These are phyloP conservation scores for Polypedilum vanderplanki DNA, from an alignment of 1,140 invertebrate genomes.

Conservation along the genomic window DNA sequence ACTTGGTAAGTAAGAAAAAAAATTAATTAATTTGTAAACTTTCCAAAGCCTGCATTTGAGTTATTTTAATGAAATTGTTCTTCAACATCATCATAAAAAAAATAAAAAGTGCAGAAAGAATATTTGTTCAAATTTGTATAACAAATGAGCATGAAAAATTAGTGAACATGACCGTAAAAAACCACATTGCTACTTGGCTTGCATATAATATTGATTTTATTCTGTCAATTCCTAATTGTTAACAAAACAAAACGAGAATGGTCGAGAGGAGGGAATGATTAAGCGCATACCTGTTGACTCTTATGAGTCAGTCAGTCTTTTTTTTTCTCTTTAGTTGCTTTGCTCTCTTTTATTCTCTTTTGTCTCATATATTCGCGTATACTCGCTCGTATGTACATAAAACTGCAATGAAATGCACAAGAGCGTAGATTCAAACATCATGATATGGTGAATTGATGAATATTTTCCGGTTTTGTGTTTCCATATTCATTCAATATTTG, in stretches of 20 bases:
- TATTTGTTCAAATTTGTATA: not conserved
- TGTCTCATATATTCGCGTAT: not conserved
- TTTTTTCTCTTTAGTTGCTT: not conserved
- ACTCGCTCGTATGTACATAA: not conserved
- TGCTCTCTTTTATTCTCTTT: not conserved
- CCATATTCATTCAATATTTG: conserved; percentile 4
- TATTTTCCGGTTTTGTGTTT: conserved; percentile 24
- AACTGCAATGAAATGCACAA: conserved; percentile 5
- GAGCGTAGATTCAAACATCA: conserved; percentile 25
- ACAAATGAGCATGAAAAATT: conserved; percentile 19
- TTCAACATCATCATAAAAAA: not conserved
- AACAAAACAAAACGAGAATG: not conserved
- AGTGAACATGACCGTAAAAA: conserved; percentile 17
- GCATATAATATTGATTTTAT: conserved; percentile 13
- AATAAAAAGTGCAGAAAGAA: not conserved
- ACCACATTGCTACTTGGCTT: not conserved
- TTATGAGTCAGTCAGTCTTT: not conserved
- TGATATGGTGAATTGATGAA: conserved; percentile 26
- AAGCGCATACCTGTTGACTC: conserved; percentile 16
- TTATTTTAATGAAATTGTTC: no score
- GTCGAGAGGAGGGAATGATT: not conserved
- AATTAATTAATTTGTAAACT: not conserved
- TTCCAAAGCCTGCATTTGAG: no score
- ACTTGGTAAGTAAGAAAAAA: conserved; percentile 61
- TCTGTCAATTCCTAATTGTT: conserved; percentile 18